Evolutionary conservation across 1,140 invertebrate species (phyloP).

Genomic region (Drosophila bipectinata): DNA sequence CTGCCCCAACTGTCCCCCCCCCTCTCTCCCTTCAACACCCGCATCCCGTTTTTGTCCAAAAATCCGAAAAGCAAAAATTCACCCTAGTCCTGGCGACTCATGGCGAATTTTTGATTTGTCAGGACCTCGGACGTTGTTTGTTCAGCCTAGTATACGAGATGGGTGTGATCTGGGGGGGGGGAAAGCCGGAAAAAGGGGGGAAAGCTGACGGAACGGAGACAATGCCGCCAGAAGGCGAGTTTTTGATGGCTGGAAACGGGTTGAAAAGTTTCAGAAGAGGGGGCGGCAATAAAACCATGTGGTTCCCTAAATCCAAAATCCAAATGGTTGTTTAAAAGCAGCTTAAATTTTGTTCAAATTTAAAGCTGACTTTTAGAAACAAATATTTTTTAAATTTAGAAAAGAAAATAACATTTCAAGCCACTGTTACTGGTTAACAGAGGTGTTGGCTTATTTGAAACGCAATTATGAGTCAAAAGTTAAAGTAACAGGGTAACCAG

Average conservation of each 20-base stretch:
- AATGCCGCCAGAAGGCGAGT: constrained; percentile 40
- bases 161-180: constrained; percentile 1
- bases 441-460: too few species aligned
- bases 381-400: too few species aligned
- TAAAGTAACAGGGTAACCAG: too few species aligned
- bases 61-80: neutral
- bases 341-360: neutral
- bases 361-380: too few species aligned
- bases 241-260: constrained; percentile 50
- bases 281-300: constrained; percentile 22
- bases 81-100: constrained; percentile 5
- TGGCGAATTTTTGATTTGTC: constrained; percentile 69
- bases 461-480: too few species aligned
- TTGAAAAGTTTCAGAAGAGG: neutral
- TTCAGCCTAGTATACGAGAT: constrained; percentile 28
- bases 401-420: too few species aligned
- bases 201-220: constrained; percentile 32
- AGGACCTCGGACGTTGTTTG: constrained; percentile 41
- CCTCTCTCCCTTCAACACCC: too few species aligned
- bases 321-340: too few species aligned
- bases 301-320: too few species aligned
- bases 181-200: neutral
- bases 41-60: neutral
- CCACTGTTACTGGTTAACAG: too few species aligned
- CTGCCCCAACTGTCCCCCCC: neutral